Evolutionary conservation across 2,888 invertebrate species (phyloP), one percentile per base, ranked within the genome.

Genomic region (Mesoligia furuncula): DNA sequence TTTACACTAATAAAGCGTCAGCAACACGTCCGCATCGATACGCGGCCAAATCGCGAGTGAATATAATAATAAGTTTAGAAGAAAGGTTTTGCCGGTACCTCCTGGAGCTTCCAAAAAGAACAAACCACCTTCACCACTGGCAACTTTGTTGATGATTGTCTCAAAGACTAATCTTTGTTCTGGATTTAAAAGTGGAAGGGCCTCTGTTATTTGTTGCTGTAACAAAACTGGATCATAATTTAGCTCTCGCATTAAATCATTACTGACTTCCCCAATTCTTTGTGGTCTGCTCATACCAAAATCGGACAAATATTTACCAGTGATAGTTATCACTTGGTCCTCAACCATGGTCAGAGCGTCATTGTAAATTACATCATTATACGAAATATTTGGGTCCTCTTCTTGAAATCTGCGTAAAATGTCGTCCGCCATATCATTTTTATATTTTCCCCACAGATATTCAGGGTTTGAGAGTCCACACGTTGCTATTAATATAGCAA

Each of bases 81-180:
- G n/a, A 57, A 57, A 75, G 1, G 75, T 65, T 75, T 70, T 70
- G 3, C 75, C 64, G 2, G 65, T 71, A 39, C 70, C 70, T n/a
- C 74, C 74, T 4, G 48, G 59, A 6, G 59, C 67, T 31, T 67
- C 67, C 9, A 67, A 8, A 45, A 59, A 67, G 13, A 73, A 51
- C 45, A 72, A 62, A 62, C 61, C 71, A 48, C 64, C 71, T 9
- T 42, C 27, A 13, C 59, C 59, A 27, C 20, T 42, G 1, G 0
- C 7, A 5, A 31, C 5, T 70, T n/a, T 70, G 17, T 57, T 8
- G 0, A 70, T 8, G 2, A 70, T 17, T 1, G 1, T 42, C 1
- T 42, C 42, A 70, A 70, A 57, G 1, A 42, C 9, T 17, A n/a
- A 39, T 42, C 11, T 70, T 70, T 70, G n/a, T 42, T 70, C 27